phyloP scores from a whole-genome alignment of 2,888 invertebrate genomes.

The Drosophila kuntzei region DNA sequence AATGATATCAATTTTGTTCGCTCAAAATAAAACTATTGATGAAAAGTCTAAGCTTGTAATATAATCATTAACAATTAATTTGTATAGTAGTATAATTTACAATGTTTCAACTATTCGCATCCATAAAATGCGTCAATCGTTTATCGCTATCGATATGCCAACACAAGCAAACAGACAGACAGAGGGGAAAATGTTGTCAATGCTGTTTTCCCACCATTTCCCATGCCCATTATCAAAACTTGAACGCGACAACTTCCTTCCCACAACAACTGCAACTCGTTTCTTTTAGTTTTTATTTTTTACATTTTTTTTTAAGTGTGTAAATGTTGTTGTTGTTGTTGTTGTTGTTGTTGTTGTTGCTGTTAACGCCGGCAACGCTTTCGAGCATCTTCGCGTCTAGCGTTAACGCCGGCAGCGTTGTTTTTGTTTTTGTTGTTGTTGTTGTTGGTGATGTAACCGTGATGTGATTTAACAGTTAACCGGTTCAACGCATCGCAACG shows the following conservation, averaged over 20 bases:
- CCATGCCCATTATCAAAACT: constrained; percentile 60
- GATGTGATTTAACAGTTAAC: constrained; percentile 35
- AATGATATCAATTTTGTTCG: too few relatives aligned
- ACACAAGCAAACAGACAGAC: neutral
- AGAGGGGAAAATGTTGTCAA: constrained; percentile 24
- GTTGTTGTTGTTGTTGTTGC: constrained; percentile 6
- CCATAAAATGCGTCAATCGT: constrained; percentile 8
- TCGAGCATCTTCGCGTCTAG: constrained; percentile 69
- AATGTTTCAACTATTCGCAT: constrained; percentile 14
- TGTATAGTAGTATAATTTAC: too few relatives aligned
- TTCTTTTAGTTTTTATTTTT: constrained; percentile 25
- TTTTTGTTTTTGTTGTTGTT: constrained; percentile 5
- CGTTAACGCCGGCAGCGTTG: constrained; percentile 30
- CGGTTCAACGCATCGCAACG: constrained; percentile 40
- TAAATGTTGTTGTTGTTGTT: neutral
- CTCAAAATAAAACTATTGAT: too few relatives aligned
- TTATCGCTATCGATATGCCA: constrained; percentile 13
- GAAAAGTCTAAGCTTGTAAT: too few relatives aligned
- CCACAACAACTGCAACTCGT: constrained; percentile 55
- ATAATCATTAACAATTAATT: too few relatives aligned
- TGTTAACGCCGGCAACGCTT: constrained; percentile 44
- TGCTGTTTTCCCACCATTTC: constrained; percentile 37
- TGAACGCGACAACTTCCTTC: constrained; percentile 61
- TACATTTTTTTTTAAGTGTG: neutral
- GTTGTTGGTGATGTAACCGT: constrained; percentile 17